Evolutionary conservation across 2,888 invertebrate species (phyloP).

Genomic region (Eilema sororculum): DNA sequence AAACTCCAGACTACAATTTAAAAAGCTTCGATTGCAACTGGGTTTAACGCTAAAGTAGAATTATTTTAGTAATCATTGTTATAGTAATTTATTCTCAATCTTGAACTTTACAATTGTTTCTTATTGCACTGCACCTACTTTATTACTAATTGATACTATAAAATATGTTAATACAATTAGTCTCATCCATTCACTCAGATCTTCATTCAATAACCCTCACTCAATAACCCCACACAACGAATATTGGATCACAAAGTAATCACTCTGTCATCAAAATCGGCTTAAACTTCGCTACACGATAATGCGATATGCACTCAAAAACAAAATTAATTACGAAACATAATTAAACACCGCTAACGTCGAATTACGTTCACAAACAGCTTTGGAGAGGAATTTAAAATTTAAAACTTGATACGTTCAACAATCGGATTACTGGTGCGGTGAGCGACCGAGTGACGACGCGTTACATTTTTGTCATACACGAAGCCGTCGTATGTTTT

Average conservation of each 20-base stretch:
- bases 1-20: too few relatives aligned
- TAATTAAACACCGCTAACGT: slow-evolving; percentile 48
- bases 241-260: neutral
- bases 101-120: too few relatives aligned
- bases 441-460: slow-evolving; percentile 2
- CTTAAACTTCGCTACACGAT: slow-evolving; percentile 13
- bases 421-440: slow-evolving; percentile 47
- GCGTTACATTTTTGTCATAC: slow-evolving; percentile 45
- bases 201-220: neutral
- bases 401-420: slow-evolving; percentile 61
- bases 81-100: too few relatives aligned
- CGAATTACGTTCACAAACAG: slow-evolving; percentile 49
- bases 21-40: too few relatives aligned
- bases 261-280: neutral
- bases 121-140: too few relatives aligned
- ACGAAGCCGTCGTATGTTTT: slow-evolving; percentile 33
- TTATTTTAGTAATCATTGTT: too few relatives aligned
- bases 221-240: neutral
- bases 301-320: slow-evolving; percentile 29
- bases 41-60: too few relatives aligned
- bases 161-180: too few relatives aligned
- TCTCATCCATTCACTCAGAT: too few relatives aligned
- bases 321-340: slow-evolving; percentile 38
- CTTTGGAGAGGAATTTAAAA: slow-evolving; percentile 59
- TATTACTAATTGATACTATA: too few relatives aligned